phyloP scores from a whole-genome alignment of 2,113 vertebrate genomes.

The Lipotes vexillifer region DNA sequence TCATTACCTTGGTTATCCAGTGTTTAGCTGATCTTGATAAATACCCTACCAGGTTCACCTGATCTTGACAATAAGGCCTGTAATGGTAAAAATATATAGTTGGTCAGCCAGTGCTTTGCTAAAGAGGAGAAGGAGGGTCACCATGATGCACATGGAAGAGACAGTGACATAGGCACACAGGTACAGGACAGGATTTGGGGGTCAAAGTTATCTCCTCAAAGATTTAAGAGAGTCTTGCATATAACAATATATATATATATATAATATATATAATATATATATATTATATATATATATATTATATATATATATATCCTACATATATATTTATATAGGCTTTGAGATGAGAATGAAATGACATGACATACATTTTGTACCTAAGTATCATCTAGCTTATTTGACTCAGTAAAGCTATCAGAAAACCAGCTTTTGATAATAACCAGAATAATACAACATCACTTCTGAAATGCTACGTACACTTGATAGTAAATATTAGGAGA shows the following conservation, averaged over 20 bases:
- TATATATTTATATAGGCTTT: background rate
- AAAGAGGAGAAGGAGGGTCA: background rate
- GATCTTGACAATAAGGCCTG: background rate
- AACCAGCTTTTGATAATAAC: background rate
- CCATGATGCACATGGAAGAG: background rate
- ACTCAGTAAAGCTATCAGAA: conserved; percentile 25
- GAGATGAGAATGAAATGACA: background rate
- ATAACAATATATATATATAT: background rate
- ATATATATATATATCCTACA: background rate
- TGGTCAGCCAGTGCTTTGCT: background rate
- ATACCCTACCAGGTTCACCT: background rate
- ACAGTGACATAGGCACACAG: background rate
- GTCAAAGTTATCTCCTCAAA: background rate
- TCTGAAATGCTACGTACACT: conserved; percentile 27
- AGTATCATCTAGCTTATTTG: background rate
- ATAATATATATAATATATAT: background rate
- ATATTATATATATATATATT: background rate
- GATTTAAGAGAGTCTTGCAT: background rate
- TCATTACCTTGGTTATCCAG: background rate
- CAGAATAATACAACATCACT: background rate
- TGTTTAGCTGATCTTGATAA: background rate
- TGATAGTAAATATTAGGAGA: background rate
- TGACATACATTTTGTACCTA: background rate
- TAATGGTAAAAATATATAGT: background rate
- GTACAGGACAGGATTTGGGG: background rate